phyloP scores from a whole-genome alignment of 2,888 invertebrate species.

The Catonia carolina region DNA sequence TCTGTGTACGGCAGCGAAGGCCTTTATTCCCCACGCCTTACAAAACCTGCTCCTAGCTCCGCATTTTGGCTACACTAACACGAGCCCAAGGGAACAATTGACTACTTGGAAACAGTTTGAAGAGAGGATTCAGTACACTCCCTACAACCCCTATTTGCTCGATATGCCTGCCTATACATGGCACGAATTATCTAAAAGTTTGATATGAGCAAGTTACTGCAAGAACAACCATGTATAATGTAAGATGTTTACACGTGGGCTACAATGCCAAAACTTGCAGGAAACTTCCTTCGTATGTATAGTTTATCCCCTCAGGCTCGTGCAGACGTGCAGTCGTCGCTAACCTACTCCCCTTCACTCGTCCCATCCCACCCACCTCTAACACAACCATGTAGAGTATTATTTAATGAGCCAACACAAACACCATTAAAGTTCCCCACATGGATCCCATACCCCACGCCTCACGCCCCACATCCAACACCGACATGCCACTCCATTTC shows the following conservation, averaged over 20 bases:
- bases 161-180: slow-evolving; percentile 11
- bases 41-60: too few relatives aligned
- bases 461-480: too few relatives aligned
- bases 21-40: too few relatives aligned
- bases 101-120: not conserved
- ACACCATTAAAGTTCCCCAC: slow-evolving; percentile 7
- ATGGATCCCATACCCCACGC: too few relatives aligned
- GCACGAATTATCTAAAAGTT: slow-evolving; percentile 12
- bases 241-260: slow-evolving; percentile 13
- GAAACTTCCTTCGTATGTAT: slow-evolving; percentile 3
- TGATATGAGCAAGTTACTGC: slow-evolving; percentile 12
- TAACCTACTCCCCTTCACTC: slow-evolving; percentile 1
- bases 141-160: not conserved
- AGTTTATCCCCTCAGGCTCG: slow-evolving; percentile 2
- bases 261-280: slow-evolving; percentile 13
- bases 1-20: too few relatives aligned
- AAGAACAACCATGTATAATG: slow-evolving; percentile 12
- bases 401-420: slow-evolving; percentile 13
- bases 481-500: too few relatives aligned
- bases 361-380: too few relatives aligned
- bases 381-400: not conserved
- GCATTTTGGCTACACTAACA: too few relatives aligned
- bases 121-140: not conserved
- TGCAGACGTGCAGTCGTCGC: too few relatives aligned
- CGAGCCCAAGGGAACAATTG: slow-evolving; percentile 10